Evolutionary conservation across 2,113 vertebrate genomes (phyloP).

Genomic region (Xiphophorus couchianus): DNA sequence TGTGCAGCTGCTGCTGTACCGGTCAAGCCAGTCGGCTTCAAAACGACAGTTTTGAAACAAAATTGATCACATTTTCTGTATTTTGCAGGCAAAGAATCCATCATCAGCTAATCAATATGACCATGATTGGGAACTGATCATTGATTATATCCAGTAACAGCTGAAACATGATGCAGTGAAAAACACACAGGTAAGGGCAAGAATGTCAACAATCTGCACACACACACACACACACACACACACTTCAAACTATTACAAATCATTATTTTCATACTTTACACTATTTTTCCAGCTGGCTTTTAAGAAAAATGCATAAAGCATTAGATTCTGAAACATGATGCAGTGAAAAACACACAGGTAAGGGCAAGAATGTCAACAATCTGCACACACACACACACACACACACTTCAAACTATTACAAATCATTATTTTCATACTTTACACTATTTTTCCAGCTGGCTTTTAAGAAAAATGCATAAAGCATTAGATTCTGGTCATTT

Average conservation of each 20-base stretch:
- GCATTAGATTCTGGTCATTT: not conserved
- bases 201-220: not conserved
- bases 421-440: not conserved
- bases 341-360: not conserved
- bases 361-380: not conserved
- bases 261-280: not conserved
- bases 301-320: not conserved
- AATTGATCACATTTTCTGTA: conserved; percentile 36
- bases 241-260: not conserved
- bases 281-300: not conserved
- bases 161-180: conserved; percentile 22
- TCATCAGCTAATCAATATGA: conserved; percentile 73
- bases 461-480: not conserved
- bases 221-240: not conserved
- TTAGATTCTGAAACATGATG: conserved; percentile 15
- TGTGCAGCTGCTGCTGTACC: conserved; percentile 19
- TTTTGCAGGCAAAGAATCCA: conserved; percentile 54
- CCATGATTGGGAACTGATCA: conserved; percentile 58
- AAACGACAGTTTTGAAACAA: conserved; percentile 3
- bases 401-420: not conserved
- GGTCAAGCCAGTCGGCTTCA: conserved; percentile 20
- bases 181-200: not conserved
- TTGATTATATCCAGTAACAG: conserved; percentile 61
- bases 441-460: not conserved
- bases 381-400: not conserved